Evolutionary conservation across 2,797 vertebrate genomes (phyloP), one percentile per base, ranked within the genome.

Genomic region (Acrossocheilus wenchowensis): DNA sequence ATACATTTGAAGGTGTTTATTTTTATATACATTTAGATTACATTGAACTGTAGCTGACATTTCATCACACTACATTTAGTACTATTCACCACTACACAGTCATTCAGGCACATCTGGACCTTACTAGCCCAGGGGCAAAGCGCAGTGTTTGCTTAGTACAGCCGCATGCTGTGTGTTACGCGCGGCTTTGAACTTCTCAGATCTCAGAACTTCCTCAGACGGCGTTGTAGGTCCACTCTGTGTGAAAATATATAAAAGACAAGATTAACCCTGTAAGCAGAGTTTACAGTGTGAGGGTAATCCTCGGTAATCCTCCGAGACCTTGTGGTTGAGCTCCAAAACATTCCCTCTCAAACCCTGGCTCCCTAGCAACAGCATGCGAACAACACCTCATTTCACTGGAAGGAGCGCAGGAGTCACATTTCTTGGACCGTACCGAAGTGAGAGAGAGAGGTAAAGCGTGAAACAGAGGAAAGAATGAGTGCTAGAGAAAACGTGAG

Each of bases 291-390:
- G 86, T 62, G 57, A 82, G 78, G 82, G 78, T 91, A 91, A 91
- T 91, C 89, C 88, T 81, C 11, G 43, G 83, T 92, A 91, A 92
- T 92, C 89, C 89, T 90, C 87, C 48, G 81, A 88, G 90, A 90
- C 85, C 84, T 73, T 57, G 82, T 87, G 86, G 88, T 88, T 68
- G 79, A 64, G 45, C 82, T 88, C 87, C 84, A 88, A 79, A 88
- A 88, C 85, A 74, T 90, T 87, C 57, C 41, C 83, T 87, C 82
- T 83, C 26, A 74, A 77, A 82, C 5, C n/a, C 26, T 45, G 17
- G 87, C 90, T 68, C 78, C 88, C 84, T 83, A 89, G 91, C 88
- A 90, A 90, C 86, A 84, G 85, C 86, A 87, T 87, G 89, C 86
- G 84, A 88, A 89, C 77, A 89, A 88, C 89, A 88, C 87, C 84